phyloP scores from a whole-genome alignment of 2,888 invertebrate genomes.

The Julus scandinavius region DNA sequence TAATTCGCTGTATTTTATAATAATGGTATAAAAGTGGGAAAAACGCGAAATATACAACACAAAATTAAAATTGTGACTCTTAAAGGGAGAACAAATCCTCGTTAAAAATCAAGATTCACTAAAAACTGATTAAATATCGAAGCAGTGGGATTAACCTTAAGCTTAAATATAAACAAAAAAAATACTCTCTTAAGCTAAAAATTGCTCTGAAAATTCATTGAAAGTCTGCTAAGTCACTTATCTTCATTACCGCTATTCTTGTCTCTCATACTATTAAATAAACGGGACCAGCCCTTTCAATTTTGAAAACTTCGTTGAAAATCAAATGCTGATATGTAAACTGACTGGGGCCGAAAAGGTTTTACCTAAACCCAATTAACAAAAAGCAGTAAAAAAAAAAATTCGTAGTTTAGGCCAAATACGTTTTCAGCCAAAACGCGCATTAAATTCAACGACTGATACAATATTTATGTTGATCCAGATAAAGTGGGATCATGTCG shows the following conservation, averaged over 20 bases:
- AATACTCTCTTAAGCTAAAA: background rate
- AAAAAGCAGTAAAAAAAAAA: background rate
- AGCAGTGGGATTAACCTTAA: background rate
- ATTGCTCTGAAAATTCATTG: background rate
- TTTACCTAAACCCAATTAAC: background rate
- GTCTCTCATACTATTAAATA: background rate
- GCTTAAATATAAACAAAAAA: conserved; percentile 3
- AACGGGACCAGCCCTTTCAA: background rate
- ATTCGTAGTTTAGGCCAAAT: background rate
- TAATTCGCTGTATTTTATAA: background rate
- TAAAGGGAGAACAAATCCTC: background rate
- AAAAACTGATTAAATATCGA: conserved; percentile 10
- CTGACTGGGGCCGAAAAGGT: background rate
- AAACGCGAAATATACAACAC: background rate
- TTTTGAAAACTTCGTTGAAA: background rate
- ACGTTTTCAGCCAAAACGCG: background rate
- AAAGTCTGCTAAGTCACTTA: background rate
- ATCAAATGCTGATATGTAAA: background rate
- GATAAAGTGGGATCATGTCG: background rate
- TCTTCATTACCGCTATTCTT: background rate
- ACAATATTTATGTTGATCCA: background rate
- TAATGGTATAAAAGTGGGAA: background rate
- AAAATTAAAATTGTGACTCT: conserved; percentile 6
- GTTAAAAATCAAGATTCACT: background rate
- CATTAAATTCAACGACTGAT: background rate